These are phyloP conservation scores for Cylindroiulus punctatus DNA, from an alignment of 2,888 invertebrate genomes.

Conservation along the genomic window DNA sequence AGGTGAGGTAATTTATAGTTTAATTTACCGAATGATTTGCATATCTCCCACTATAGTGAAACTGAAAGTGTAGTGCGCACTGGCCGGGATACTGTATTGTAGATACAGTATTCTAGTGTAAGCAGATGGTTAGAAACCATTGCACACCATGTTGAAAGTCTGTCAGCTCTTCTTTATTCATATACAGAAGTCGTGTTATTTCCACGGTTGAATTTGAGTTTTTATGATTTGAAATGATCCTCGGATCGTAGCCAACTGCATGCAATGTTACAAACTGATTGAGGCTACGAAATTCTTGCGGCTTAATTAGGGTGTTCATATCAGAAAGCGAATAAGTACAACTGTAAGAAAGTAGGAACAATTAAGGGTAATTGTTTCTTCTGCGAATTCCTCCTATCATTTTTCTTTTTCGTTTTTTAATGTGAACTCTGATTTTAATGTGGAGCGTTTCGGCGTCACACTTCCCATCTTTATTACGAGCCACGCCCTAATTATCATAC, in stretches of 20 bases:
- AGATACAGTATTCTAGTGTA: no score
- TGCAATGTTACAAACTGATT: not conserved
- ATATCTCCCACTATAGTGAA: not conserved
- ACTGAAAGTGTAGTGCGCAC: no score
- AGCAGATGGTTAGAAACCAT: no score
- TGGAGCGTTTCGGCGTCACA: not conserved
- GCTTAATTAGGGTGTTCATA: not conserved
- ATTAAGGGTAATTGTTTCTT: conserved; percentile 6
- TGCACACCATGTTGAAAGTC: not conserved
- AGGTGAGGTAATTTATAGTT: not conserved
- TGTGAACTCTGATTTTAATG: not conserved
- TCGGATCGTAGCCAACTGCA: not conserved
- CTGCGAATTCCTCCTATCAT: not conserved
- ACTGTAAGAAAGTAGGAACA: not conserved
- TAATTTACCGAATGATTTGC: not conserved
- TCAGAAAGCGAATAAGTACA: not conserved
- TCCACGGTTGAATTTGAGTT: not conserved
- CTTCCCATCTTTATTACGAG: conserved; percentile 11
- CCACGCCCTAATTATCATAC: conserved; percentile 19
- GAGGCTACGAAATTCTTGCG: not conserved
- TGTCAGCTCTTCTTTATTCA: not conserved
- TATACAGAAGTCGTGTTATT: not conserved
- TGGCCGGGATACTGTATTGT: no score
- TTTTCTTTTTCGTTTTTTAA: not conserved
- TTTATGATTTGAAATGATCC: not conserved